Evolutionary conservation across 2,797 vertebrate genomes (phyloP).

Genomic region (Oreochromis grahami): DNA sequence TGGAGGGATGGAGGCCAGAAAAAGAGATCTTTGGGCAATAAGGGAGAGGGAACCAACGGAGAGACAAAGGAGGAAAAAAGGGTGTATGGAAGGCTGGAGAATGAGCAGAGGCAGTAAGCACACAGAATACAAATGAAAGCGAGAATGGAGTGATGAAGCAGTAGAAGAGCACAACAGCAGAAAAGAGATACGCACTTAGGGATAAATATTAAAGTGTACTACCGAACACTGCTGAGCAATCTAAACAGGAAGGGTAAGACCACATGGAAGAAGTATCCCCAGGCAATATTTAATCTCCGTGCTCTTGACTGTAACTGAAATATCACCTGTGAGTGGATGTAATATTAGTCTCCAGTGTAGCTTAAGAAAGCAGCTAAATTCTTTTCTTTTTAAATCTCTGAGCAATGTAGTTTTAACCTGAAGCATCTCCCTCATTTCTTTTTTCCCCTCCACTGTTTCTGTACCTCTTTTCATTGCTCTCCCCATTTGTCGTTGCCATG

Average conservation of each 20-base stretch:
- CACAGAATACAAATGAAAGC: conserved; percentile 57
- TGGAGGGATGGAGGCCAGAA: conserved; percentile 46
- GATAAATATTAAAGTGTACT: conserved; percentile 37
- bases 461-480: conserved; percentile 13
- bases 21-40: conserved; percentile 55
- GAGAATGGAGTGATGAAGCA: conserved; percentile 42
- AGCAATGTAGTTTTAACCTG: conserved; percentile 36
- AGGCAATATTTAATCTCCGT: conserved; percentile 32
- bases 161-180: conserved; percentile 48
- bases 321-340: conserved; percentile 29
- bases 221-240: conserved; percentile 50
- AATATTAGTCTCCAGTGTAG: conserved; percentile 26
- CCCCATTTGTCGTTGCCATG: conserved; percentile 63
- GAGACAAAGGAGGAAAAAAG: conserved; percentile 23
- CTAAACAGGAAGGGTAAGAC: conserved; percentile 17
- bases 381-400: background rate
- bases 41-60: conserved; percentile 28
- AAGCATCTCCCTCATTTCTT: conserved; percentile 32
- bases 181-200: conserved; percentile 27
- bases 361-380: conserved; percentile 17
- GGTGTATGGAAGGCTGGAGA: conserved; percentile 23
- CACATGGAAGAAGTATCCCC: conserved; percentile 32
- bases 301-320: conserved; percentile 28
- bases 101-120: conserved; percentile 24
- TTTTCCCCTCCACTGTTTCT: conserved; percentile 2